Evolutionary conservation across 2,888 invertebrate genomes (phyloP), one percentile per base, ranked within the genome.

Genomic region (Drosophila formosana): DNA sequence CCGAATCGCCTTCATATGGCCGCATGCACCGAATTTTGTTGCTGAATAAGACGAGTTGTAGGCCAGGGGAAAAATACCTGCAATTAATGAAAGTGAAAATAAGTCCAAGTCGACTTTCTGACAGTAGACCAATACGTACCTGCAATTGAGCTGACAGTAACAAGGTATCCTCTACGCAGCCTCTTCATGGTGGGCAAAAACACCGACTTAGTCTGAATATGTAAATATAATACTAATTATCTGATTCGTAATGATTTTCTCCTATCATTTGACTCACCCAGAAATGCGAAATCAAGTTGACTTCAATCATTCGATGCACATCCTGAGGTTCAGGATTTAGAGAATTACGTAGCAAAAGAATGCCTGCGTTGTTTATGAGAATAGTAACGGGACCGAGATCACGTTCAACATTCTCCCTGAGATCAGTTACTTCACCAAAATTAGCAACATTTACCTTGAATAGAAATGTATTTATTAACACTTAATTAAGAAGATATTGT

Each of bases 361-460:
- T 75, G 0, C 91, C 93, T 0, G 93, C 93, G 78, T 93, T 93
- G 58, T 93, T 93, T 0, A 93, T 78, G 2, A 93, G 67, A 26
- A 93, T 89, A 6, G 93, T 92, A 0, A 93, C 91, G 0, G 87
- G 72, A 0, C 92, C 93, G 9, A 92, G 65, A 52, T 92, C 90
- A 0, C 56, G 58, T 2, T 64, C 75, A 9, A 93, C 74, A 4
- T 89, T 67, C 1, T 66, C 37, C 25, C 78, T 78, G 0, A 92
- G 62, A 3, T 80, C 53, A 3, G 52, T 34, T 0, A 92, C 58
- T 43, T 90, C 81, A 0, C 74, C 66, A 34, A 77, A 78, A 62
- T 81, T 83, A 5, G 81, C 66, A 0, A 92, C 85, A 72, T 92
- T 88, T 1, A 82, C 78, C 91, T 91, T 9, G 1, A 1, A 6